Evolutionary conservation across 2,113 vertebrate genomes (phyloP).

Genomic region (Canis aureus): DNA sequence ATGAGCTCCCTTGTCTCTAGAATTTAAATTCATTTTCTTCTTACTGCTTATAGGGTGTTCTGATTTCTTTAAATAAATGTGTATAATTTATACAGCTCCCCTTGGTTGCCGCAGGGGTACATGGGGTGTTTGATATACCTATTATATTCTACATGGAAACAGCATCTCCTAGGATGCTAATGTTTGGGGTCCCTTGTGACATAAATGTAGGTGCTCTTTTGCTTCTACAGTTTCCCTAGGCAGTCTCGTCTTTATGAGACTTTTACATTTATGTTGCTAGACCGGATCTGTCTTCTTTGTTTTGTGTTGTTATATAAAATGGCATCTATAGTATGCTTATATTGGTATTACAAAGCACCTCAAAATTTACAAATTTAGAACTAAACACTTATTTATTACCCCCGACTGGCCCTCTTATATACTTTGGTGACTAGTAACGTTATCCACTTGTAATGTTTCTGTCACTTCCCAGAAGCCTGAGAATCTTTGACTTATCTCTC

Average conservation of each 20-base stretch:
- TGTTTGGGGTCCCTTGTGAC: not conserved
- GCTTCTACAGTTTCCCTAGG: not conserved
- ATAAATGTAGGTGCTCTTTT: not conserved
- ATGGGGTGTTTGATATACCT: not conserved
- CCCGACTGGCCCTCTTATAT: not conserved
- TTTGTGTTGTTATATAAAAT: not conserved
- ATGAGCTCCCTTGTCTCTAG: not conserved
- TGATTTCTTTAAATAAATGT: not conserved
- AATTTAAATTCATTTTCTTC: not conserved
- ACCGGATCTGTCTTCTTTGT: not conserved
- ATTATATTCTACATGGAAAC: not conserved
- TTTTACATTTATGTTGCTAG: conserved; percentile 14
- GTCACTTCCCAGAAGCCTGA: not conserved
- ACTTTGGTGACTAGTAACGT: not conserved
- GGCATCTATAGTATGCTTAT: not conserved
- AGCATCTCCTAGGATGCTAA: not conserved
- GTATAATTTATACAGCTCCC: not conserved
- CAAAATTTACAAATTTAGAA: not conserved
- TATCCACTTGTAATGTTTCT: not conserved
- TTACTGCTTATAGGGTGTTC: not conserved
- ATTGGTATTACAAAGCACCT: not conserved
- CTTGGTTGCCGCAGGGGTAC: not conserved
- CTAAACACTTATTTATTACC: not conserved
- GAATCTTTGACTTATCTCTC: not conserved
- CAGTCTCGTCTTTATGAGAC: not conserved